Conservation (phyloP, 2,888 invertebrate genomes). For the Melinaea marsaeus region DNA sequence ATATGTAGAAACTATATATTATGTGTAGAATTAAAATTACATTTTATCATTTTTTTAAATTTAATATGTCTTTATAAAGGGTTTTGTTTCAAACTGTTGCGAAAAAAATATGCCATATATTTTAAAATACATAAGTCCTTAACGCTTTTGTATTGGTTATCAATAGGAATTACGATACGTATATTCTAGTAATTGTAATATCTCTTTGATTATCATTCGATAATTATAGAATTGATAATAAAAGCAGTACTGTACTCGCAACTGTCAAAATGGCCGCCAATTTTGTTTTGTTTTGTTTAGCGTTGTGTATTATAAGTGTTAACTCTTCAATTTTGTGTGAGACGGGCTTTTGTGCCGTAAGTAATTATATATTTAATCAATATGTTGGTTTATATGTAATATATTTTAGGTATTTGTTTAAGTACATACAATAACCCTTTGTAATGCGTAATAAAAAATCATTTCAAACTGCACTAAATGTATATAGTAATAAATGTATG, state of each 20-base stretch:
- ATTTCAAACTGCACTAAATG: no score
- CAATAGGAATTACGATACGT: not conserved
- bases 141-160: not conserved
- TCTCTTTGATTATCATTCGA: slow-evolving; percentile 24
- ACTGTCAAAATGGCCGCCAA: slow-evolving; percentile 47
- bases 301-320: slow-evolving; percentile 38
- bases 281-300: slow-evolving; percentile 38
- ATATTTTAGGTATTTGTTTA: no score
- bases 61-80: no score
- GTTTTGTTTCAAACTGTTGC: no score
- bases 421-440: no score
- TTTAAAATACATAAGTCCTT: no score
- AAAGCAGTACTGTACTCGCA: slow-evolving; percentile 45
- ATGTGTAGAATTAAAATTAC: no score
- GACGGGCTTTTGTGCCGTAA: slow-evolving; percentile 58
- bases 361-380: slow-evolving; percentile 30
- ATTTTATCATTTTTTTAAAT: no score
- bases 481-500: no score
- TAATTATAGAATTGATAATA: slow-evolving; percentile 25
- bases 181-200: slow-evolving; percentile 18
- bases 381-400: not conserved
- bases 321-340: slow-evolving; percentile 51
- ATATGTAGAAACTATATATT: no score
- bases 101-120: no score
- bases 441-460: no score